Evolutionary conservation across 2,113 vertebrate genomes (phyloP).

Genomic region (Raja brachyura): DNA sequence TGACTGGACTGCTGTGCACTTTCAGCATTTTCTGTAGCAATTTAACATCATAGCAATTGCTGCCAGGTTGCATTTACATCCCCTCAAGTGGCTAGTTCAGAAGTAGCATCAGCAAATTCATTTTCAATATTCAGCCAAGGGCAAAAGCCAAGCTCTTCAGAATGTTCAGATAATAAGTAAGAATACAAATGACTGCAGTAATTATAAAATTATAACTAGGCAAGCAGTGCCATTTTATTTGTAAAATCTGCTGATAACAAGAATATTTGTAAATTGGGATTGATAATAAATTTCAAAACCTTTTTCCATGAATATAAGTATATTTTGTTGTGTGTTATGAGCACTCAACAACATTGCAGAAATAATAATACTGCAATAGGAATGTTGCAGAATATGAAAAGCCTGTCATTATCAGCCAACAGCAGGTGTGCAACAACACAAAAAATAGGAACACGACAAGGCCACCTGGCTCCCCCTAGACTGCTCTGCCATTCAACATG

Average conservation of each 20-base stretch:
- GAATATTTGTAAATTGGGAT: background rate
- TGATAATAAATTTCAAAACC: background rate
- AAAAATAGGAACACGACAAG: no score
- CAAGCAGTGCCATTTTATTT: background rate
- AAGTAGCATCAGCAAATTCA: background rate
- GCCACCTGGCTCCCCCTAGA: no score
- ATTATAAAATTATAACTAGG: background rate
- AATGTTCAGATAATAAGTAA: background rate
- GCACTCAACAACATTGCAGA: background rate
- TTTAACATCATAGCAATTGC: slow-evolving; percentile 9
- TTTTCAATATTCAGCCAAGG: background rate
- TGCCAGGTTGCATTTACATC: background rate
- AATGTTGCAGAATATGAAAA: background rate
- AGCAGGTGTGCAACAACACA: background rate
- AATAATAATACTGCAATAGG: background rate
- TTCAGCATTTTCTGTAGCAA: background rate
- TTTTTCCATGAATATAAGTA: background rate
- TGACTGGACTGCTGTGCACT: background rate
- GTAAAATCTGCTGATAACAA: background rate
- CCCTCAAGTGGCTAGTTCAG: background rate
- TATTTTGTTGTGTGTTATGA: background rate
- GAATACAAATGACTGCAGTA: background rate
- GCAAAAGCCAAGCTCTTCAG: background rate
- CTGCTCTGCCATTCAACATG: no score
- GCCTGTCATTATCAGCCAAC: background rate